Base-by-base conservation (phyloP, 1,140 invertebrate genomes). In the Drosophila nikananu region DNA sequence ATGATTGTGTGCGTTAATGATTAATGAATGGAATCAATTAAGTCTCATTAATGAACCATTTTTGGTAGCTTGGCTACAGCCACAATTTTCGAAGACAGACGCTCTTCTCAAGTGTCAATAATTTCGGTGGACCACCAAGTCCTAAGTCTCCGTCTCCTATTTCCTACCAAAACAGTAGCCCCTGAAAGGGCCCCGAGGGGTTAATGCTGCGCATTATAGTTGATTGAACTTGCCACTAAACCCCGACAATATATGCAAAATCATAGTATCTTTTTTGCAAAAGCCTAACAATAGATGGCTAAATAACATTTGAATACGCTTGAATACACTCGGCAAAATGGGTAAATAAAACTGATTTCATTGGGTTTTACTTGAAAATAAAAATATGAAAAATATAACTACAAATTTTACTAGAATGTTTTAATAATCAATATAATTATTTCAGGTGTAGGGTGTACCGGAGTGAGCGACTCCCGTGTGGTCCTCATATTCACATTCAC, bases 21-120 rank as follows among this genome's bases (percentile, higher is more conserved):
- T 91, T 91, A 91, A 91, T 91, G 89, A 91, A 91, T 91, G 84
- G 77, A 91, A 91, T 91, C 89, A 91, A 91, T 91, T 91, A 89
- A 91, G 80, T 89, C 91, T 91, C 89, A 91, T 86, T 91, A 91
- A 91, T 83, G 84, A 91, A 91, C 84, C 87, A 91, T 87, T 91
- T 87, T 81, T 78, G 83, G 74, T 78, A 70, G 80, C 80, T 61
- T 72, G 77, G 55, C 21, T 65, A 74, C 68, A 52, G 52, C 65
- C 73, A 61, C 62, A 32, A 10, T 32, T 12, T 32, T 12, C 30
- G 30, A 32, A 32, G 30, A 32, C 30, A n/a, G 49, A 27, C 25
- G 19, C 80, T 83, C 83, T 83, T 71, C 80, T 86, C 80, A 89
- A 91, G 89, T 91, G 89, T 91, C 89, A 91, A 91, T 91, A 91